Conservation (phyloP, 1,140 invertebrate species). For the Danaus plexippus region DNA sequence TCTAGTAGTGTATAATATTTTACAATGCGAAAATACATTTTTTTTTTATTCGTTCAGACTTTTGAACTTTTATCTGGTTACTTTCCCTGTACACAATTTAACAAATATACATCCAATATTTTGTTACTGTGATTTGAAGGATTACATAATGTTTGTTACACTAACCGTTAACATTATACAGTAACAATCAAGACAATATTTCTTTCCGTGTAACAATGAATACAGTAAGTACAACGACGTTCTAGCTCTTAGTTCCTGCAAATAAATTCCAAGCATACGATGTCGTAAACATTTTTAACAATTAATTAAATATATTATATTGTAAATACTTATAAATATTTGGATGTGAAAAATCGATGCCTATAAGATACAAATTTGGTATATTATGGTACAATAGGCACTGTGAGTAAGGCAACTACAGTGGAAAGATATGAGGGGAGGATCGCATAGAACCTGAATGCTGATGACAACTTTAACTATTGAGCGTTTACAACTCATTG, state of each 20-base stretch:
- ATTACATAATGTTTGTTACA: slow-evolving; percentile 20
- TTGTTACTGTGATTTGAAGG: slow-evolving; percentile 70
- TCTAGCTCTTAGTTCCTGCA: slow-evolving; percentile 6
- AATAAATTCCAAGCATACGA: slow-evolving; percentile 12
- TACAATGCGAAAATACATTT: slow-evolving; percentile 70
- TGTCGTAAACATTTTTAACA: slow-evolving; percentile 13
- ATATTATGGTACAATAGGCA: slow-evolving; percentile 71
- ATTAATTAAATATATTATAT: slow-evolving; percentile 16
- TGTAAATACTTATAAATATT: slow-evolving; percentile 41
- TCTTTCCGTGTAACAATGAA: slow-evolving; percentile 10
- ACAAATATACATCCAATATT: slow-evolving; percentile 61
- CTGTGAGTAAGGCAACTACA: slow-evolving; percentile 73
- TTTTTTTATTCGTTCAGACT: slow-evolving; percentile 59
- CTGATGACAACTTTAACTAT: not conserved
- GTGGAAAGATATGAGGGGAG: slow-evolving; percentile 59
- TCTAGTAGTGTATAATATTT: slow-evolving; percentile 62
- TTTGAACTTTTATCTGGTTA: slow-evolving; percentile 60
- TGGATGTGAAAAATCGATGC: slow-evolving; percentile 55
- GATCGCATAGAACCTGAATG: slow-evolving; percentile 2
- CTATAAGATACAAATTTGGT: slow-evolving; percentile 62
- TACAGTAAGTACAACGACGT: not conserved
- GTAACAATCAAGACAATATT: slow-evolving; percentile 9
- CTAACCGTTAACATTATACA: slow-evolving; percentile 11
- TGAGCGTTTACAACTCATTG: too few relatives aligned
- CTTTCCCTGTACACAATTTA: slow-evolving; percentile 66